Evolutionary conservation across 2,797 vertebrate genomes (phyloP), one percentile per base, ranked within the genome.

Genomic region (Manis pentadactyla): DNA sequence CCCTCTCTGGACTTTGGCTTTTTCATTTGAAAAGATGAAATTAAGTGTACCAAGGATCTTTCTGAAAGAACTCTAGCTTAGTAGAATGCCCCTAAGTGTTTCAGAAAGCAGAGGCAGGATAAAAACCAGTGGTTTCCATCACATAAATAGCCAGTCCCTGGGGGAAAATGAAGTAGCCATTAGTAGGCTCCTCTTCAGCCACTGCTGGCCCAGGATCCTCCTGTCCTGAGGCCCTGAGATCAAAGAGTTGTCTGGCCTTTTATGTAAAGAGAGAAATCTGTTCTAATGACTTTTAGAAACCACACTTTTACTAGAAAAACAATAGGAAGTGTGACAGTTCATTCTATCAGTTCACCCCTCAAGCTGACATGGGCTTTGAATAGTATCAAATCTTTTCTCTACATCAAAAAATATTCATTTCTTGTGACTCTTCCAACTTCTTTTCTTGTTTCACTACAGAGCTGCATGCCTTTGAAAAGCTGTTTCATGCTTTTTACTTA

Each of bases 181-280:
- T 87, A 90, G 66, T 37, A 64, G 84, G 59, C 27, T 78, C 73
- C 90, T 57, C 81, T 78, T 51, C 0, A 12, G 73, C 39, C 0
- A 29, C 49, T 90, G 77, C 74, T 5, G 10, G 25, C 39, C 39
- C n/a, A 42, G 68, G 19, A 31, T 57, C 63, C 49, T 39, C 53
- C 69, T 8, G 81, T 61, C 53, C 49, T 51, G 2, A 46, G 90
- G 68, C 23, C 53, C 53, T 25, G 83, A 93, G 94, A 96, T 96
- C 87, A 97, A 96, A 97, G 93, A 25, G 75, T 63, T 0, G 0
- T 37, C 46, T n/a, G 37, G 18, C 19, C 1, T 4, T 90, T 83
- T 86, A 42, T 64, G 19, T 46, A 49, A 92, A 83, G 85, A 92
- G 39, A 95, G 31, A 96, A 97, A 93, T 71, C 94, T 96, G 92